phyloP scores from a whole-genome alignment of 2,797 vertebrate genomes.

The Sebastes umbrosus region DNA sequence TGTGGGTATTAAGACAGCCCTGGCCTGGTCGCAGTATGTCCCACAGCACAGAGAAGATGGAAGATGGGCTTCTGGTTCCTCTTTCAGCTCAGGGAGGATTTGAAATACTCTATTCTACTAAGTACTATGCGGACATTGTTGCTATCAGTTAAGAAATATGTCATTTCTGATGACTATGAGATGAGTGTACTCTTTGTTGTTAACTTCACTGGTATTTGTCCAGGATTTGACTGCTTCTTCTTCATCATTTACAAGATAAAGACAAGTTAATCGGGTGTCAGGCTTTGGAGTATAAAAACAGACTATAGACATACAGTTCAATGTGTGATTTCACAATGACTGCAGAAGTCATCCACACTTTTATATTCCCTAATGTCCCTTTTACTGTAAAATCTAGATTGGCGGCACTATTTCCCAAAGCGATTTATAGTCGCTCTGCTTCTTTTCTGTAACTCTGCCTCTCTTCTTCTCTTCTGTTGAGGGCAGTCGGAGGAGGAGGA shows the following conservation, averaged over 20 bases:
- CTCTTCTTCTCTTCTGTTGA: constrained; percentile 83
- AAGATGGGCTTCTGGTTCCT: constrained; percentile 46
- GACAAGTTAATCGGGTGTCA: neutral
- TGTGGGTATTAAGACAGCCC: constrained; percentile 82
- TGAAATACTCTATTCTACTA: constrained; percentile 8
- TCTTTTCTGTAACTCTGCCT: constrained; percentile 71
- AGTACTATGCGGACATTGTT: constrained; percentile 1
- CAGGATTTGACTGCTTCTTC: neutral
- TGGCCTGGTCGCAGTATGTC: constrained; percentile 72
- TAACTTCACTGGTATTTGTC: neutral
- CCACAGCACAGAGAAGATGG: constrained; percentile 63
- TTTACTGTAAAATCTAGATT: constrained; percentile 18
- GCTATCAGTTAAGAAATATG: neutral
- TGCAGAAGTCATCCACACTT: constrained; percentile 29
- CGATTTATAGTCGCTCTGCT: constrained; percentile 36
- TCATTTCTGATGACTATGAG: constrained; percentile 5
- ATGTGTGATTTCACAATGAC: constrained; percentile 4
- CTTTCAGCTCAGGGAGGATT: constrained; percentile 17
- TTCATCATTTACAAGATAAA: neutral
- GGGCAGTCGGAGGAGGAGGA: constrained; percentile 98
- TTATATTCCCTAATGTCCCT: constrained; percentile 1
- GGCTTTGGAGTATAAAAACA: neutral
- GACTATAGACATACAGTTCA: neutral
- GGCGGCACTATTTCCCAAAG: constrained; percentile 21
- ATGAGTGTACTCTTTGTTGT: neutral